A percentile compares a stretch with the other conserved stretches of the same genome.
Evolutionary conservation across 2,113 vertebrate genomes (phyloP).

Genomic region (Rhipidura dahli): DNA sequence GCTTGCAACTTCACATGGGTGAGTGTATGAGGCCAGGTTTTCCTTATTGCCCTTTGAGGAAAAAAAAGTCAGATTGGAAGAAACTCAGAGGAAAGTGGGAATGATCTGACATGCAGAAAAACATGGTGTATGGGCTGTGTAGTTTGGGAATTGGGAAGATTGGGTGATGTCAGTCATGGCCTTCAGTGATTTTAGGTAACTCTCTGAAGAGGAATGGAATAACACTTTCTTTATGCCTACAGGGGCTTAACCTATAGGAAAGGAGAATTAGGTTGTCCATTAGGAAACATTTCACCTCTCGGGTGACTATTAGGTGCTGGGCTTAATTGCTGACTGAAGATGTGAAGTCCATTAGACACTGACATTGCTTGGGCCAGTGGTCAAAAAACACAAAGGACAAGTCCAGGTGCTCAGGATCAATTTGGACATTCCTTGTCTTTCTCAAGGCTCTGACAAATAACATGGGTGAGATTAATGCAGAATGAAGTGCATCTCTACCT

Average conservation of each 20-base stretch:
- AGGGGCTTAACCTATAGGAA: background rate
- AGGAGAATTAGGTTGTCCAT: background rate
- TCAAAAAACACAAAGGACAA: background rate
- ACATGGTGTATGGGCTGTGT: background rate
- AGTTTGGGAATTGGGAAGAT: background rate
- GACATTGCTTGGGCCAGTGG: background rate
- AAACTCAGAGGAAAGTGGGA: background rate
- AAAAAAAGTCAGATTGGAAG: background rate
- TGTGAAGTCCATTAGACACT: background rate
- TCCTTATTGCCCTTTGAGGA: background rate
- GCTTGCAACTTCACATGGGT: background rate
- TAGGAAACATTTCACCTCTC: background rate
- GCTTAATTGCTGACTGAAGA: background rate
- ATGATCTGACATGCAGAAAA: background rate
- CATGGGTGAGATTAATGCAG: background rate
- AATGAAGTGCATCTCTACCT: background rate
- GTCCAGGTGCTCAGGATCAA: background rate
- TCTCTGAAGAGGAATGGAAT: background rate
- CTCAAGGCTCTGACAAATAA: background rate
- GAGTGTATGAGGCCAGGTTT: background rate
- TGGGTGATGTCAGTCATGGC: background rate
- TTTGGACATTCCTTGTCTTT: background rate
- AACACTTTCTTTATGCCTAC: background rate
- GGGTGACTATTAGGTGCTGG: background rate
- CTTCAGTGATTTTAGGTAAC: background rate